Conservation (phyloP, 2,797 vertebrate species). For the Psittacula echo region DNA sequence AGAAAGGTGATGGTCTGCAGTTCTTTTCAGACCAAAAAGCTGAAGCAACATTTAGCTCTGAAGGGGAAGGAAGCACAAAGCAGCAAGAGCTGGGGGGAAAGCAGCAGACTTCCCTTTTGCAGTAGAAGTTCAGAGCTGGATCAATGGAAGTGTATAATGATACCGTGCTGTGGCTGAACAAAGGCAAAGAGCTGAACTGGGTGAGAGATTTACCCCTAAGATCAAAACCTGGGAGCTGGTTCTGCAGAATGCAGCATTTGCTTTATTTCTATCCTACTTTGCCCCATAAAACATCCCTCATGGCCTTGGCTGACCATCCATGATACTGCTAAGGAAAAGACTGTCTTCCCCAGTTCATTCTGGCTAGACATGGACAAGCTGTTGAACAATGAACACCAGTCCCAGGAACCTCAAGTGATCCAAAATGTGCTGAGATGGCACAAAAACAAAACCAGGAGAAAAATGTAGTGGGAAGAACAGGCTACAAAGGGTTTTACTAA, state of each 20-base stretch:
- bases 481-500: conserved; percentile 55
- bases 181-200: neutral
- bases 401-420: conserved; percentile 2
- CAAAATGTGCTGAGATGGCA: conserved; percentile 37
- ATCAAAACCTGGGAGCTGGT: neutral
- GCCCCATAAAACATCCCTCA: accelerated
- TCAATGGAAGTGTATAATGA: accelerated
- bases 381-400: neutral
- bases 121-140: neutral
- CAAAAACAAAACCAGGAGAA: neutral
- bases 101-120: neutral
- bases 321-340: neutral
- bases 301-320: neutral
- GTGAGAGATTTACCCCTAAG: neutral
- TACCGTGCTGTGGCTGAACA: neutral
- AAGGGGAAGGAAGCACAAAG: neutral
- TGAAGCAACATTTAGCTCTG: neutral
- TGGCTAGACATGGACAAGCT: neutral
- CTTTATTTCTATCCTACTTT: neutral
- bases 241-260: neutral
- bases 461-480: neutral
- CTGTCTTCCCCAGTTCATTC: neutral
- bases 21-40: neutral
- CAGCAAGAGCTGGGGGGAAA: neutral
- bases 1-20: neutral